Conservation (phyloP, 2,888 invertebrate genomes). For the Dromius quadrimaculatus region DNA sequence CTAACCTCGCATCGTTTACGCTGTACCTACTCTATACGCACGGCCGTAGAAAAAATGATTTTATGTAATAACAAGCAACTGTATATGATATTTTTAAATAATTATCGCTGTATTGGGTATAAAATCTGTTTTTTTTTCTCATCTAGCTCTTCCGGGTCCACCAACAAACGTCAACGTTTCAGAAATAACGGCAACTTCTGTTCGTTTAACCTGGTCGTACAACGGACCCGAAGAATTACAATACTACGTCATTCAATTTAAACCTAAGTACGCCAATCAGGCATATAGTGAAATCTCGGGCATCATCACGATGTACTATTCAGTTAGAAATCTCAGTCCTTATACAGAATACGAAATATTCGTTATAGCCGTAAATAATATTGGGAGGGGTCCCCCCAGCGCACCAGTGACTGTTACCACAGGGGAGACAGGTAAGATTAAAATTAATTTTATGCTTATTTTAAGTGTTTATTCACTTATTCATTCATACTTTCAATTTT, state of each 20-base stretch:
- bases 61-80: no score
- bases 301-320: slow-evolving; percentile 92
- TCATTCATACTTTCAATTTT: no score
- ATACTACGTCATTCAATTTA: slow-evolving; percentile 97
- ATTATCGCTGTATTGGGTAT: slow-evolving; percentile 68
- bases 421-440: slow-evolving; percentile 90
- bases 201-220: slow-evolving; percentile 93
- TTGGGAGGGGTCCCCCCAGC: slow-evolving; percentile 92
- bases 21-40: no score
- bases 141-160: slow-evolving; percentile 93
- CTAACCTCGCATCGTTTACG: no score
- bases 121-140: slow-evolving; percentile 55
- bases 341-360: slow-evolving; percentile 97
- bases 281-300: slow-evolving; percentile 94
- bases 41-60: no score
- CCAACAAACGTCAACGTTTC: slow-evolving; percentile 91
- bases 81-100: no score
- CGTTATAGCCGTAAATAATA: slow-evolving; percentile 94
- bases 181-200: slow-evolving; percentile 94
- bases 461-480: slow-evolving; percentile 51
- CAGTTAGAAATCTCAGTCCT: slow-evolving; percentile 89
- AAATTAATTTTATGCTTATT: slow-evolving; percentile 46
- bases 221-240: slow-evolving; percentile 90
- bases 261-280: slow-evolving; percentile 92
- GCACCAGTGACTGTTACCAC: slow-evolving; percentile 92